Evolutionary conservation across 2,797 vertebrate genomes (phyloP), one percentile per base, ranked within the genome.

Genomic region (Fistularia commersonii): DNA sequence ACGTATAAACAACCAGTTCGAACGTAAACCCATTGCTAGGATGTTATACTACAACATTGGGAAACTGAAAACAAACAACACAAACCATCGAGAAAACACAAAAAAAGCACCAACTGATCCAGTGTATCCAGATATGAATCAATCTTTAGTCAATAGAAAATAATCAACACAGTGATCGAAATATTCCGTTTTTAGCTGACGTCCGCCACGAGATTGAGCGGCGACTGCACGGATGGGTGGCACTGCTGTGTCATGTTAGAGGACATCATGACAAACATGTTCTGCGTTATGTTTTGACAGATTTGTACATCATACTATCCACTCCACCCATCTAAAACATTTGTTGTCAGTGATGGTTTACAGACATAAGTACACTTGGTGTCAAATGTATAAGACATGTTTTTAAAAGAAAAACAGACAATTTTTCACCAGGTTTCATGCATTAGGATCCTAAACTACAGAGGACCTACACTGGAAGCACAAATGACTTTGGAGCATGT

Each of bases 291-390:
- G 15, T 34, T 15, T 10, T 36, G 11, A 32, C 13, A 66, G 52
- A 59, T 8, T 35, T 38, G 15, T 43, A 62, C 66, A 49, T 54
- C 46, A 6, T 42, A 55, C 47, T 10, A 23, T 38, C 33, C 39
- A 44, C 49, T 38, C 33, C 31, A 44, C 49, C 65, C 56, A 45
- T 58, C 61, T 32, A 55, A 49, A 72, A 65, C 59, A 61, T 63
- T 14, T 33, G 32, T 52, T 59, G 66, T 70, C 54, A 66, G 82
- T 77, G 67, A 78, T 76, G 77, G 41, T 66, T 81, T 57, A 78
- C 77, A 84, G 70, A 88, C 80, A 47, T 88, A 90, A 87, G 84
- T 85, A 87, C 86, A 89, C 87, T 89, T 88, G 69, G 86, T 88
- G 86, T 79, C 46, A 71, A 76, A 74, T 51, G 57, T 60, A 61